Evolutionary conservation across 2,888 invertebrate genomes (phyloP).

Genomic region (Tipula vernalis): DNA sequence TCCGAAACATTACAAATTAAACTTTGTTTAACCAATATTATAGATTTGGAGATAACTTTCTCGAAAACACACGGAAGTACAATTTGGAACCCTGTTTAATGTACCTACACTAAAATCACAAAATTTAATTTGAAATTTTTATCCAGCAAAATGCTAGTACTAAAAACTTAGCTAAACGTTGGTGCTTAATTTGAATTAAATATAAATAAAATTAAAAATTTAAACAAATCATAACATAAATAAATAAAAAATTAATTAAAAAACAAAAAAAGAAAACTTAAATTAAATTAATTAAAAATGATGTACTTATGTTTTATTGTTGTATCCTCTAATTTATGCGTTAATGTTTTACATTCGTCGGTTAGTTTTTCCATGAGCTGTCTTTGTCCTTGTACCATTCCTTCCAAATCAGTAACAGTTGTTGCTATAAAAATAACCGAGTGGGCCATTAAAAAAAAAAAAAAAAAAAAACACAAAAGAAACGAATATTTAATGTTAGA

Average conservation of each 20-base stretch:
- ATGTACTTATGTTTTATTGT: slow-evolving; percentile 75
- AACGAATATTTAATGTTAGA: not conserved
- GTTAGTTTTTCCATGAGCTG: slow-evolving; percentile 87
- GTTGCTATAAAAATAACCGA: slow-evolving; percentile 51
- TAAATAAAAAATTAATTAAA: not conserved
- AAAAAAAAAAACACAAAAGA: not conserved
- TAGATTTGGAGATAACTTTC: no score
- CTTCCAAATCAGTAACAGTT: slow-evolving; percentile 80
- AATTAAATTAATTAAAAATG: slow-evolving; percentile 11
- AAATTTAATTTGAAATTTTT: not conserved
- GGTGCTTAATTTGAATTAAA: not conserved
- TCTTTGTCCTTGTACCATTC: slow-evolving; percentile 82
- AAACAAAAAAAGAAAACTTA: not conserved
- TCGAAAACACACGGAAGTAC: no score
- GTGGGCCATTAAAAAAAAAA: not conserved
- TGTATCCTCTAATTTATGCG: slow-evolving; percentile 80
- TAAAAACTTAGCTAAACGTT: no score
- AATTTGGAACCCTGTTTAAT: no score
- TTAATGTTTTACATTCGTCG: slow-evolving; percentile 77
- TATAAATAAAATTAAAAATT: not conserved
- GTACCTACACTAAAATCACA: no score
- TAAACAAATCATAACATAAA: not conserved
- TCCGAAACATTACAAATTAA: no score
- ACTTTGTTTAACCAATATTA: no score
- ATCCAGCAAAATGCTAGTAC: no score